These are phyloP conservation scores for Sebastes schlegelii DNA, from an alignment of 2,113 vertebrate genomes.

Conservation along the genomic window DNA sequence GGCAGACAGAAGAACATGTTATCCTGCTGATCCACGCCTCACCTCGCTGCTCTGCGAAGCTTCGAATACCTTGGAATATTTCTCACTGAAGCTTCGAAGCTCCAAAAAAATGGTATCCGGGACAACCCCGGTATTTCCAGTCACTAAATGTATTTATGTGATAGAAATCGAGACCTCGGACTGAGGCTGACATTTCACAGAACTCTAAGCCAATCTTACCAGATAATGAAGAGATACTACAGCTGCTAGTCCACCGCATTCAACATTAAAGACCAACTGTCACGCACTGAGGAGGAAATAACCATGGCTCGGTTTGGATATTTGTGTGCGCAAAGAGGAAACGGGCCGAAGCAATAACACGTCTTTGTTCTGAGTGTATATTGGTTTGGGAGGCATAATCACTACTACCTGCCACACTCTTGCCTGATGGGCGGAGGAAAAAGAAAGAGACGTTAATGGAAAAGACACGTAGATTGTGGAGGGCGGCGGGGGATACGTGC, in stretches of 20 bases:
- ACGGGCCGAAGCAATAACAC: constrained; percentile 24
- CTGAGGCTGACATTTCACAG: neutral
- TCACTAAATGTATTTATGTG: neutral
- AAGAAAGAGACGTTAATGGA: constrained; percentile 6
- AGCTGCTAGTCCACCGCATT: constrained; percentile 18
- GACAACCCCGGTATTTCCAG: neutral
- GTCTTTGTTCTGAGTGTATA: neutral
- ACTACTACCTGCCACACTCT: neutral
- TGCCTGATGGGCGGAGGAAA: neutral
- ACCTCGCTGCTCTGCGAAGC: no score
- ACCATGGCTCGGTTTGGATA: neutral
- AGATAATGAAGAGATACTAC: constrained; percentile 23
- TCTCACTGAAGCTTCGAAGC: no score
- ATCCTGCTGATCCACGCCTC: no score
- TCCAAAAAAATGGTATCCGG: no score
- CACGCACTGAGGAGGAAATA: constrained; percentile 25
- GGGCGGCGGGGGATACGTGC: neutral
- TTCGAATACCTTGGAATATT: no score
- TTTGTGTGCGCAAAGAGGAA: constrained; percentile 8
- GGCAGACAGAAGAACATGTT: no score
- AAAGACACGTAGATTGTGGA: neutral
- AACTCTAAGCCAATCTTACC: constrained; percentile 12
- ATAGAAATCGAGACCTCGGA: constrained; percentile 5
- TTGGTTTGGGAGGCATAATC: constrained; percentile 24
- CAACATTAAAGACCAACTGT: constrained; percentile 29